phyloP scores from a whole-genome alignment of 2,888 invertebrate genomes.

The Cerastoderma edule region DNA sequence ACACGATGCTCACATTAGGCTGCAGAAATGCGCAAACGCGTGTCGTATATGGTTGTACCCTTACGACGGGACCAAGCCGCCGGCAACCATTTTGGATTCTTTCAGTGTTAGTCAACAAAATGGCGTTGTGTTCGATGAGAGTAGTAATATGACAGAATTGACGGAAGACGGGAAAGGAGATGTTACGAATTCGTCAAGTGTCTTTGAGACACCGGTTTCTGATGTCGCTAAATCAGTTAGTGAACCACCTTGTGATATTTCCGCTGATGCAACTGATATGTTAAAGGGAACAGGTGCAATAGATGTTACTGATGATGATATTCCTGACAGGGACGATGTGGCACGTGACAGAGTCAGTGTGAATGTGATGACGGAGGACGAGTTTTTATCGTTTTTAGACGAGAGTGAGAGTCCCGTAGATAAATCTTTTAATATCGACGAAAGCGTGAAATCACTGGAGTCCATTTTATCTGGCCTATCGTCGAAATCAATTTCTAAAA shows the following conservation, averaged over 20 bases:
- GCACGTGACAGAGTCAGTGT: slow-evolving; percentile 27
- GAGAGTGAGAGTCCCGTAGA: slow-evolving; percentile 72
- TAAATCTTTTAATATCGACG: slow-evolving; percentile 60
- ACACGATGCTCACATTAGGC: slow-evolving; percentile 92
- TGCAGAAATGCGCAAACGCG: slow-evolving; percentile 89
- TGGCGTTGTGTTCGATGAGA: background rate
- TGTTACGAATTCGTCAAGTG: background rate
- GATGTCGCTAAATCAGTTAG: background rate
- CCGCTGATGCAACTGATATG: slow-evolving; percentile 3
- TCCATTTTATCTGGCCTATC: slow-evolving; percentile 59
- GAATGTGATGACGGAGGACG: slow-evolving; percentile 51
- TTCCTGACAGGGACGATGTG: slow-evolving; percentile 1
- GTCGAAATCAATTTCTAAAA: slow-evolving; percentile 46
- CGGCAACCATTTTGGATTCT: slow-evolving; percentile 59
- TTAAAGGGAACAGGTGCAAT: slow-evolving; percentile 46
- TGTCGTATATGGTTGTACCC: slow-evolving; percentile 91
- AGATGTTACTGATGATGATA: slow-evolving; percentile 34
- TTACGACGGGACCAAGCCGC: slow-evolving; percentile 88
- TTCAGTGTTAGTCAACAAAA: slow-evolving; percentile 5
- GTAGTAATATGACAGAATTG: background rate
- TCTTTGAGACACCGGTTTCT: slow-evolving; percentile 8
- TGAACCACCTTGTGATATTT: slow-evolving; percentile 39
- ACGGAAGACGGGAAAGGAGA: background rate
- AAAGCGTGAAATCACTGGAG: slow-evolving; percentile 66
- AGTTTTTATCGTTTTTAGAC: slow-evolving; percentile 75